Base-by-base conservation (phyloP, 30 jellyfish, hydroid and myxozoan species). In the Turritopsis rubra region DNA sequence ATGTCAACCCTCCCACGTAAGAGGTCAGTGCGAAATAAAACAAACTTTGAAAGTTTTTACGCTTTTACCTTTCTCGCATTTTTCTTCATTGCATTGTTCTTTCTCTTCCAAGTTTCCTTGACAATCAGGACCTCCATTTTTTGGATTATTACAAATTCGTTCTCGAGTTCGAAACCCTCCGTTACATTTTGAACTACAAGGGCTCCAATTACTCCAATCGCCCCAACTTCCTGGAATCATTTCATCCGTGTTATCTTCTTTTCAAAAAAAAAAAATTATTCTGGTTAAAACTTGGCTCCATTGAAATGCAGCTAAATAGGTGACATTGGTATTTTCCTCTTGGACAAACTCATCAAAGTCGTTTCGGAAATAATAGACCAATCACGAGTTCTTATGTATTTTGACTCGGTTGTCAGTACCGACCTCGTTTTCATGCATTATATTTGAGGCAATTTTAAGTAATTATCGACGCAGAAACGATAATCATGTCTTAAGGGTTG, bases 71-170 rank as follows among this genome's bases (percentile, higher is more conserved):
- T 65, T 74, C 30, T 75, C 78, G 83, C 96, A 89, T 8, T 93
- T 80, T 54, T 75, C 75, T 78, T 84, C 65, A 31, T 82, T 82
- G 83, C 96, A 89, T 29, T 30, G 73, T 25, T 68, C 77, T 7
- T 23, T 27, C 31, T 73, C 91, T 73, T 89, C 94, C 26, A 87
- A 1, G 72, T 84, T 88, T 60, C 96, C 96, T 5, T 83, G 29
- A 74, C 96, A 89, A 79, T 89, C 94, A 8, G 65, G 79, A 24
- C 96, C 96, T 8, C 91, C 94, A 20, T 54, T 83, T 9, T 86
- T 60, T 29, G 96, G 96, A 66, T 85, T 89, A 19, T 85, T 84
- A 85, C 96, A 89, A 21, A 86, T 24, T 26, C 96, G 72, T 29
- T 81, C 27, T 66, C 96, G 85, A 21, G 65, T 23, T 21, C 52